Evolutionary conservation across 1,140 invertebrate genomes (phyloP), one percentile per base, ranked within the genome.

Genomic region (Schlechtendalia chinensis): DNA sequence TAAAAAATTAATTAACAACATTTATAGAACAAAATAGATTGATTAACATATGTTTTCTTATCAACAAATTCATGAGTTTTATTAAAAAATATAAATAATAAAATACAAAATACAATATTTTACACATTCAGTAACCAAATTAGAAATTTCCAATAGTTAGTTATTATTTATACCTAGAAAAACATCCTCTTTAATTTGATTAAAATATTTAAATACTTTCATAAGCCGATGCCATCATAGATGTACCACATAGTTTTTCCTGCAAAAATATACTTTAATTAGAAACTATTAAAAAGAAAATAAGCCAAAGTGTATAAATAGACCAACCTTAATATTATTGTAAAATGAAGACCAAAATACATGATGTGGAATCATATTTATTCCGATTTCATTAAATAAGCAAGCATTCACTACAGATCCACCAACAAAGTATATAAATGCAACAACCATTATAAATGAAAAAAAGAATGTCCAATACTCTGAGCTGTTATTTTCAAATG

Each of bases 391-490:
- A 61, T 79, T 63, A 47, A 79, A 79, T 47, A 63, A 79, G 11
- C 75, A 79, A n/a, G 75, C 75, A 61, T 79, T 79, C 22, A 79
- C 19, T 61, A 79, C 58, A 29, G 75, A 79, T 63, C 75, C 75
- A n/a, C 75, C 32, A 50, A 79, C 39, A 47, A 79, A 59, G 74
- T 87, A 87, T 24, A 79, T 11, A 61, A 79, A 79, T 61, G 39
- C 39, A 50, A 79, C 22, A 79, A 79, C 32, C 45, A 79, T 61
- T 1, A 79, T 17, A 50, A 79, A 27, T 47, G 75, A 79, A 79
- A 79, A 79, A n/a, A 79, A 79, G n/a, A 29, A 27, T 19, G 75
- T 47, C 56, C 29, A 63, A 61, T 58, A 79, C 14, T 27, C 32
- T 29, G 75, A 10, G 54, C 17, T 24, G 8, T 29, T n/a, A 22